phyloP scores from a whole-genome alignment of 35 echinoderm and acorn worm species.

The Diadema setosum region DNA sequence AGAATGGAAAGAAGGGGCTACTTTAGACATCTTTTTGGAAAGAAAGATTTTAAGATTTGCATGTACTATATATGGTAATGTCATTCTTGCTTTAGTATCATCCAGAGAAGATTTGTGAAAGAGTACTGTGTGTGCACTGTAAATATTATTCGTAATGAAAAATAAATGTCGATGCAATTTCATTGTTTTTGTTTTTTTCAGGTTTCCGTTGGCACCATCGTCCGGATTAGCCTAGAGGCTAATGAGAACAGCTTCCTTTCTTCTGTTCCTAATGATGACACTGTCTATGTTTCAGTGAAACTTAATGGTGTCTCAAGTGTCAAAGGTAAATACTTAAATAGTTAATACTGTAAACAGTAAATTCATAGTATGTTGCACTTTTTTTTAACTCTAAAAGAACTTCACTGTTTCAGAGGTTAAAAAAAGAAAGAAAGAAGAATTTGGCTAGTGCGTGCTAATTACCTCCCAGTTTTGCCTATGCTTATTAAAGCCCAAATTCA shows the following conservation, averaged over 20 bases:
- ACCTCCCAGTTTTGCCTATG: no score
- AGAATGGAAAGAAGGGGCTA: no score
- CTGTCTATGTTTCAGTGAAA: neutral
- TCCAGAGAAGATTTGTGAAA: no score
- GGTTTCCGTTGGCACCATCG: slow-evolving; percentile 22
- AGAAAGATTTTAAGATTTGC: neutral
- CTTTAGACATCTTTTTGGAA: neutral
- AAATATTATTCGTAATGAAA: no score
- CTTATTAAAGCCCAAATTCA: no score
- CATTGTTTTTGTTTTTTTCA: neutral
- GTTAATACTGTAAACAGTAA: no score
- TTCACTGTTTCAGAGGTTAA: no score
- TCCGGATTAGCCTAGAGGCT: slow-evolving; percentile 12
- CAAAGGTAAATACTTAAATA: slow-evolving; percentile 2
- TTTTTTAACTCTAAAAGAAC: no score
- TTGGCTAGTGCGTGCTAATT: no score
- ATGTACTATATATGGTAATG: neutral
- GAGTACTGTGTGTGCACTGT: no score
- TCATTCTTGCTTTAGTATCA: neutral
- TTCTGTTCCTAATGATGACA: slow-evolving; percentile 19
- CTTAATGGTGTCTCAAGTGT: slow-evolving; percentile 30
- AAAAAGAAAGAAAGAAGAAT: no score
- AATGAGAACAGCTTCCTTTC: slow-evolving; percentile 28
- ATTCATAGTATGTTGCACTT: no score
- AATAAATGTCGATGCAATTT: neutral